Conservation (phyloP, 2,113 vertebrate species). For the Cynopterus brachyotis region DNA sequence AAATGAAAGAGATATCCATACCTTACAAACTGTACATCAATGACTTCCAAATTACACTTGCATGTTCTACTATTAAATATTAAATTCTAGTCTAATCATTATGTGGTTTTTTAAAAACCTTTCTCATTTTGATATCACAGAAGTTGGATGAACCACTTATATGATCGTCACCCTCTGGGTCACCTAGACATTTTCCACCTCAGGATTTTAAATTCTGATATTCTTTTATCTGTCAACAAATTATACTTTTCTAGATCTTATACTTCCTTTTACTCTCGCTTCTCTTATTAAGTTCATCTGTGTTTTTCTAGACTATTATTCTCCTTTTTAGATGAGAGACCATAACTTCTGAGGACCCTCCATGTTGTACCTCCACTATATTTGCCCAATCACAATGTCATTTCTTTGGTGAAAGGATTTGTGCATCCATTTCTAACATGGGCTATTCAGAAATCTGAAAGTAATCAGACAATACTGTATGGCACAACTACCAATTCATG, state of each 20-base stretch:
- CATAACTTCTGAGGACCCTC: not conserved
- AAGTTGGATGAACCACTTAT: not conserved
- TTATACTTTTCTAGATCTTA: not conserved
- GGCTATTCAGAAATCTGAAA: not conserved
- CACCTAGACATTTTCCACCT: not conserved
- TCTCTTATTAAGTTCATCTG: not conserved
- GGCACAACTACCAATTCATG: not conserved
- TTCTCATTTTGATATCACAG: not conserved
- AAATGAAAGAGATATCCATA: not conserved
- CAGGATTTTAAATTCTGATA: not conserved
- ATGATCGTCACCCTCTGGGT: not conserved
- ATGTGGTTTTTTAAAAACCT: not conserved
- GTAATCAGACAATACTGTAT: not conserved
- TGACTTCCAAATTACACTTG: not conserved
- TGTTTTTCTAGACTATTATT: not conserved
- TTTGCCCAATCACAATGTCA: not conserved
- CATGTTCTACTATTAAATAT: not conserved
- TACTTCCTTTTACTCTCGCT: not conserved
- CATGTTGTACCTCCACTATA: not conserved
- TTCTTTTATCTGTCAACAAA: not conserved
- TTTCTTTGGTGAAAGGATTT: not conserved
- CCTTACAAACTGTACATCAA: not conserved
- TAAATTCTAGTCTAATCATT: not conserved
- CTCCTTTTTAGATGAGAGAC: not conserved
- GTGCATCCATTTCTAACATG: not conserved